Conservation (phyloP, 2,797 vertebrate species). For the Rhinoraja longicauda region DNA sequence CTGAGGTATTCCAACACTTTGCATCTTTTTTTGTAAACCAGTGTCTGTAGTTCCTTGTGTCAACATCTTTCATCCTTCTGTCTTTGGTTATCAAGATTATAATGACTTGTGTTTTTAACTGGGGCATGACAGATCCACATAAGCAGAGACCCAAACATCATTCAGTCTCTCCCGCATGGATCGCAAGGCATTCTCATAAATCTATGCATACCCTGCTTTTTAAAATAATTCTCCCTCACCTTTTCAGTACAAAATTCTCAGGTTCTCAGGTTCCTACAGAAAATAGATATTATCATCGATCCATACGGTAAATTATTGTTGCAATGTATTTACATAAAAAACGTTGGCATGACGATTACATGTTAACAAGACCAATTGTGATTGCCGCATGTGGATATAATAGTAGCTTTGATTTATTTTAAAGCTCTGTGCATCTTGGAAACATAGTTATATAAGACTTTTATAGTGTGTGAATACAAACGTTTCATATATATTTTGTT, state of each 20-base stretch:
- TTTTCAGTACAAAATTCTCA: neutral
- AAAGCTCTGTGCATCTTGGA: too few species aligned
- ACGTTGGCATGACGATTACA: neutral
- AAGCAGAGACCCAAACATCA: too few species aligned
- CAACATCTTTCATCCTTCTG: neutral
- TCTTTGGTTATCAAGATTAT: neutral
- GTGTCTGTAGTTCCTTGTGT: too few species aligned
- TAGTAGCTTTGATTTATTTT: neutral
- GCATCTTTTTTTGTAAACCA: too few species aligned
- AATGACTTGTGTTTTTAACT: neutral
- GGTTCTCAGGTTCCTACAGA: neutral
- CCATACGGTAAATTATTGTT: neutral
- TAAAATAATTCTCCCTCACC: neutral
- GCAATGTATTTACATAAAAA: neutral
- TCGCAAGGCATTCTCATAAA: neutral
- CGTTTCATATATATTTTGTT: neutral
- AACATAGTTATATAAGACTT: neutral
- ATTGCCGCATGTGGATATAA: neutral
- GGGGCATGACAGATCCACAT: neutral
- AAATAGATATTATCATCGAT: neutral
- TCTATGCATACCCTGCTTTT: too few species aligned
- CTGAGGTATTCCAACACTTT: too few species aligned
- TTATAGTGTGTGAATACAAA: neutral
- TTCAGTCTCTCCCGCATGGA: neutral
- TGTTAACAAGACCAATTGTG: neutral